phyloP scores from a whole-genome alignment of 2,113 vertebrate genomes.

The Cettia cetti region DNA sequence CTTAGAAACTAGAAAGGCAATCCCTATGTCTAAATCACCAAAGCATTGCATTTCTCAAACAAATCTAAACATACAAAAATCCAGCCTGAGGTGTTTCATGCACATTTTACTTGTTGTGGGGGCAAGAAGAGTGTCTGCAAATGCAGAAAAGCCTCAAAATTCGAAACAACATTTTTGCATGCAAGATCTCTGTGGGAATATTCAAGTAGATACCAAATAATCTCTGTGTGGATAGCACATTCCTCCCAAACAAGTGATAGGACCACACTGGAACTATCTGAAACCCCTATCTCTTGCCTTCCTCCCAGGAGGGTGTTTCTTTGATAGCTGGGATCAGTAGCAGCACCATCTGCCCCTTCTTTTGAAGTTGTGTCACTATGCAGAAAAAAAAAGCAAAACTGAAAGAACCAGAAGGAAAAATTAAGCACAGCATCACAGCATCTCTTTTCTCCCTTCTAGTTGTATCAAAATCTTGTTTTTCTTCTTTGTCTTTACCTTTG shows the following conservation, averaged over 20 bases:
- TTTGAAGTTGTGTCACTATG: not conserved
- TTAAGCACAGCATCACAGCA: not conserved
- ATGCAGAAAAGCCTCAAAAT: not conserved
- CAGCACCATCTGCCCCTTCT: constrained; percentile 3
- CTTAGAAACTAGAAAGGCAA: not conserved
- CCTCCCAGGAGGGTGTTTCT: not conserved
- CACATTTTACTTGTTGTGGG: not conserved
- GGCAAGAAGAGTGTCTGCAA: not conserved
- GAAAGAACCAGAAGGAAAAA: not conserved
- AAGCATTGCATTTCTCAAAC: not conserved
- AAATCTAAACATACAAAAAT: not conserved
- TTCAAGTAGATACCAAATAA: not conserved
- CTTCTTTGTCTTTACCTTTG: not conserved
- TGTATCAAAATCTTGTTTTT: not conserved
- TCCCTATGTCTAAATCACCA: not conserved
- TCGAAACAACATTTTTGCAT: not conserved
- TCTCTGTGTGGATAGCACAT: not conserved
- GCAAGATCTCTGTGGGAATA: not conserved
- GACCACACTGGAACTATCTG: not conserved
- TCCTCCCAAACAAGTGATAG: not conserved
- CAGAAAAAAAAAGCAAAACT: not conserved
- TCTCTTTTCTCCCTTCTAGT: not conserved
- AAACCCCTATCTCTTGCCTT: not conserved
- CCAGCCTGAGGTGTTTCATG: not conserved
- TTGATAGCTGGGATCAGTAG: constrained; percentile 6